Evolutionary conservation across 2,888 invertebrate genomes (phyloP).

Genomic region (Xestia c-nigrum): DNA sequence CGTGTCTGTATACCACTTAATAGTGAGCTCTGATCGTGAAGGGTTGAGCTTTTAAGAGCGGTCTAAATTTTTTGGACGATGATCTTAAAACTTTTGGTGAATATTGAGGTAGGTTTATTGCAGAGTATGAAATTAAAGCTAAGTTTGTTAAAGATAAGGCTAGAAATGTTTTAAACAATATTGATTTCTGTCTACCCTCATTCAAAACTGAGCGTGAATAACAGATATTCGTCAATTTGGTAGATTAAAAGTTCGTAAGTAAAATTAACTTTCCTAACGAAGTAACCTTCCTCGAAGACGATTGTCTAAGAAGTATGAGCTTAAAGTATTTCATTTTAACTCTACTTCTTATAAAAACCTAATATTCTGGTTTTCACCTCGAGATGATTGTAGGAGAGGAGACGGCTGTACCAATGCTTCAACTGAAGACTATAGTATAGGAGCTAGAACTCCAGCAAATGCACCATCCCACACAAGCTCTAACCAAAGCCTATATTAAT

Average conservation of each 20-base stretch:
- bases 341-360: not conserved
- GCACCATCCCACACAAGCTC: not conserved
- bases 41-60: not conserved
- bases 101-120: not conserved
- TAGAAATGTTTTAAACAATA: too few relatives aligned
- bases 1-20: conserved; percentile 4
- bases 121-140: not conserved
- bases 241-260: not conserved
- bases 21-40: not conserved
- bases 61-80: conserved; percentile 6
- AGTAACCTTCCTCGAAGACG: not conserved
- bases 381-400: not conserved
- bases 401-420: not conserved
- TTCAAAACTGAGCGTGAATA: not conserved
- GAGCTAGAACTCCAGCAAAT: conserved; percentile 5
- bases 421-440: not conserved
- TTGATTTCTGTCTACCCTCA: not conserved
- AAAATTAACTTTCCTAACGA: not conserved
- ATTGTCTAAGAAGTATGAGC: not conserved
- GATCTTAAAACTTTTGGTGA: not conserved
- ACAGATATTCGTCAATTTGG: not conserved
- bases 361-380: not conserved
- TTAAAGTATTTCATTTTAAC: not conserved
- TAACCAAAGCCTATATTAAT: conserved; percentile 47
- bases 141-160: not conserved